Evolutionary conservation across 2,888 invertebrate species (phyloP).

Genomic region (Aleiodes alternator): DNA sequence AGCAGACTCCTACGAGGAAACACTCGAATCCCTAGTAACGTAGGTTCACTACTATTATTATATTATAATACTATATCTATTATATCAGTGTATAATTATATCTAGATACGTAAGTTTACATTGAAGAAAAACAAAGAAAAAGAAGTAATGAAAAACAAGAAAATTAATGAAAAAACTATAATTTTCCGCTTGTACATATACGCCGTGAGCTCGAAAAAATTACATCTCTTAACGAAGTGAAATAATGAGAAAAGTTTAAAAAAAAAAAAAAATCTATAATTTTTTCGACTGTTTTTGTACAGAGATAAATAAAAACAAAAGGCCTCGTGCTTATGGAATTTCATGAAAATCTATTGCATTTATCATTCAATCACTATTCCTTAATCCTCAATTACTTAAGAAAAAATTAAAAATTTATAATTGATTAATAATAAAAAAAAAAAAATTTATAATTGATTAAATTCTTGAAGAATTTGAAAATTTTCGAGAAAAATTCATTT

Average conservation of each 20-base stretch:
- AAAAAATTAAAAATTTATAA: too few relatives aligned
- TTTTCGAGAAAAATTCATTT: too few relatives aligned
- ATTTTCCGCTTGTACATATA: conserved; percentile 74
- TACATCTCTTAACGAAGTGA: conserved; percentile 70
- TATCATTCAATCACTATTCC: conserved; percentile 12
- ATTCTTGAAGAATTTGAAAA: background rate
- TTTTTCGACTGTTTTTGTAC: conserved; percentile 75
- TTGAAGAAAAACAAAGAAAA: conserved; percentile 44
- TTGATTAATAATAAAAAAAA: too few relatives aligned
- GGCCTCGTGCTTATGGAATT: conserved; percentile 75
- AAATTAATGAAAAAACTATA: conserved; percentile 56
- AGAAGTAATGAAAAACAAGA: conserved; percentile 43
- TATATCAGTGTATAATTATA: conserved; percentile 73
- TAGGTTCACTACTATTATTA: conserved; percentile 71
- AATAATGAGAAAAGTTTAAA: conserved; percentile 41
- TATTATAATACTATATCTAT: conserved; percentile 56
- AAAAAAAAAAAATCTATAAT: conserved; percentile 72
- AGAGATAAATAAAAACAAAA: conserved; percentile 74
- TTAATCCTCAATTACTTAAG: background rate
- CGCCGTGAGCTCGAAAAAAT: conserved; percentile 74
- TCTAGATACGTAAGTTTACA: conserved; percentile 72
- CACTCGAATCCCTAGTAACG: conserved; percentile 69
- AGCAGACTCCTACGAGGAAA: conserved; percentile 52
- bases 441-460: background rate
- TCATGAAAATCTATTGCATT: conserved; percentile 66